Base-by-base conservation (phyloP, 2,888 invertebrate species). In the Mimumesa dahlbomi region DNA sequence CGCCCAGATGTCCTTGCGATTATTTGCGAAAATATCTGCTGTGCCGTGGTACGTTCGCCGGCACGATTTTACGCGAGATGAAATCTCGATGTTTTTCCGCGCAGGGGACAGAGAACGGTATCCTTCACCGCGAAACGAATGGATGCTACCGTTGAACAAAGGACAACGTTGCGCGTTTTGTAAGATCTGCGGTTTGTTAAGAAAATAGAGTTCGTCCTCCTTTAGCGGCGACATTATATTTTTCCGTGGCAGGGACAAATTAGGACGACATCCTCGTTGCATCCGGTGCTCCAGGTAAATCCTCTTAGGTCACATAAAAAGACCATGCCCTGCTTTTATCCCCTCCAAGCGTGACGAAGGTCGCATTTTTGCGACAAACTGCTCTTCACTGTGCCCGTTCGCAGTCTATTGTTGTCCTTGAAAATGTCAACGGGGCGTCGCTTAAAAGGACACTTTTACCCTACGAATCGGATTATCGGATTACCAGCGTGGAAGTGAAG, bases 381-480 rank as follows among this genome's bases (percentile, higher is more conserved):
- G 45, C 40, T 67, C 70, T 73, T 73, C 49, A 57, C 52, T 45
- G 64, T 71, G 70, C 57, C 73, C 63, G 70, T 76, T 75, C 71
- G 70, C 81, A 74, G 81, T 72, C 85, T 61, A 89, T 89, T 89
- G 89, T 89, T 76, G 73, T 73, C 71, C 79, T 83, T 66, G 83
- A 85, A 75, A 85, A 84, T 87, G 88, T 88, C 88, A 87, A 83
- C 84, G 84, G 81, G 80, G 64, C 76, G 79, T 75, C 77, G 78
- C 79, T 82, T 77, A 75, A 82, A 82, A 79, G 81, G 82, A 81
- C 71, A 77, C 82, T 76, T 75, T 84, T 68, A 62, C 77, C 68
- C 79, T 67, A 71, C 79, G 84, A 88, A 88, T 88, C 88, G 85
- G 89, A 89, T 88, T 88, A 87, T 82, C 73, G 83, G 84, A 86